These are phyloP conservation scores for Graptemys geographica DNA, from an alignment of 2,797 vertebrate species.

Conservation along the genomic window DNA sequence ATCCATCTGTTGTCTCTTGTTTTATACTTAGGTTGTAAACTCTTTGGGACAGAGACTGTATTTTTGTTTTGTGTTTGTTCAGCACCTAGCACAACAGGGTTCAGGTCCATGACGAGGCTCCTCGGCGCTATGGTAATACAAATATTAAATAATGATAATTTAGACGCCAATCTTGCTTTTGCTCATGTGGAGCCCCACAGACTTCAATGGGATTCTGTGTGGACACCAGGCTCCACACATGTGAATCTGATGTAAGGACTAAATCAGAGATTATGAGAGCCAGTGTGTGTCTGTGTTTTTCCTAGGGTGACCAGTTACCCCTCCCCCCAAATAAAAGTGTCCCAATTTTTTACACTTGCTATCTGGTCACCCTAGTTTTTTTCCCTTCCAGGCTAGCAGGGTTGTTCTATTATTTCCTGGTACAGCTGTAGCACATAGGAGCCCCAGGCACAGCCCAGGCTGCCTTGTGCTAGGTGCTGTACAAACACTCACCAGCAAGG, in stretches of 20 bases:
- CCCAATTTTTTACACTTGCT: neutral
- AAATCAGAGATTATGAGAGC: neutral
- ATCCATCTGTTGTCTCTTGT: neutral
- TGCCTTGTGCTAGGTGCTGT: neutral
- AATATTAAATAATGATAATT: neutral
- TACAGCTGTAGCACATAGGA: neutral
- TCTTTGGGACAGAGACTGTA: neutral
- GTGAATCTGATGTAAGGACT: neutral
- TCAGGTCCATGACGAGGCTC: neutral
- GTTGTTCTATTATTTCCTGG: neutral
- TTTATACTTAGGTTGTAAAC: neutral
- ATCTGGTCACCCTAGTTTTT: neutral
- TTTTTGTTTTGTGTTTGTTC: neutral
- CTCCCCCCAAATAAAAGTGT: neutral
- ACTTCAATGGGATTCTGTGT: neutral
- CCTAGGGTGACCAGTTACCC: neutral
- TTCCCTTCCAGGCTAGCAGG: neutral
- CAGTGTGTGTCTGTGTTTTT: no score
- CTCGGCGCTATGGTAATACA: neutral
- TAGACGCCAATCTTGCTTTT: neutral
- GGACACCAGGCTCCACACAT: neutral
- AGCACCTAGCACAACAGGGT: neutral
- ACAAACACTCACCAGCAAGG: neutral
- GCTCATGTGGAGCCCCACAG: fast-evolving
- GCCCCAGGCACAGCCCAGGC: neutral